Base-by-base conservation (phyloP, 2,113 vertebrate species). In the Corythoichthys intestinalis region DNA sequence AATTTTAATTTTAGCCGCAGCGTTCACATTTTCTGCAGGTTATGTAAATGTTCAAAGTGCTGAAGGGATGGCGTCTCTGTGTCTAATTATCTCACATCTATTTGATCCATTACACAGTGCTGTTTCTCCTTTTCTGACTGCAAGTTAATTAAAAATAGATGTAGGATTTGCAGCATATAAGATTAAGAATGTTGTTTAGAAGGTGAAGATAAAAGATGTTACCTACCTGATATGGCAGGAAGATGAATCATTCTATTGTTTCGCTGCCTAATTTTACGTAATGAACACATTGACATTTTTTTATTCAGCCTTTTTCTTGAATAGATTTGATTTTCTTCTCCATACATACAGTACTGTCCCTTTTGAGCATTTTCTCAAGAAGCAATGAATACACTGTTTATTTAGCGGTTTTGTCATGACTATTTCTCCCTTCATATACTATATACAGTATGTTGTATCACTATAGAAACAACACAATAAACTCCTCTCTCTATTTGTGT, bases 161-260 rank as follows among this genome's bases (percentile, higher is more conserved):
- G 90, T 91, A 83, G 86, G 86, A 90, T 88, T 90, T 83, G 82
- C 80, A 83, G 86, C 88, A 87, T 88, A 80, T 91, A 82, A 86
- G 87, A 91, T 86, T 86, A 80, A 67, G 82, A 83, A 81, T 89
- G 88, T 91, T 92, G 91, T 91, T 92, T 91, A 87, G 85, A 88
- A 91, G 87, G 88, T 90, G 89, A 91, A 92, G 91, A 91, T 92
- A 90, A 92, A 92, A 92, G 87, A 91, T 91, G 79, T 81, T 87
- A 86, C 86, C 87, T 91, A 87, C 78, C 81, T 86, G 87, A 91
- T 90, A 90, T 91, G 89, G 86, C 91, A 90, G 88, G 85, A 91
- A 90, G 90, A 90, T 88, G 87, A 90, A 90, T 91, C 87, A 85
- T 86, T 88, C 88, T 91, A 90, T 86, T 92, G 83, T 88, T 92